These are phyloP conservation scores for Electrona antarctica DNA, from an alignment of 2,113 vertebrate genomes.

Conservation along the genomic window DNA sequence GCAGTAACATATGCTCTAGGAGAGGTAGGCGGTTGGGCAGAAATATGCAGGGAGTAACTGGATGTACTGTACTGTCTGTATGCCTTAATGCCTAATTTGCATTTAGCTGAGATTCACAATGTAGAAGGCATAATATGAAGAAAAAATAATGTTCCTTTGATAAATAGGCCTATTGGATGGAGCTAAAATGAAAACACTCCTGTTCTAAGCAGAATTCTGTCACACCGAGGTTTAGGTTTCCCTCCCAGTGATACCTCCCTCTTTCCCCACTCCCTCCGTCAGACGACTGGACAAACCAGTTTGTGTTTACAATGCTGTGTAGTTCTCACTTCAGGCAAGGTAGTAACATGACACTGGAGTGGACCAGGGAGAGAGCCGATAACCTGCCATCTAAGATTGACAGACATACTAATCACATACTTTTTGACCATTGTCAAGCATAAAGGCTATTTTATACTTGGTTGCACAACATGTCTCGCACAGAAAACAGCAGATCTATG, in stretches of 20 bases:
- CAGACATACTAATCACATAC: neutral
- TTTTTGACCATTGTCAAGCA: neutral
- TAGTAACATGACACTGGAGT: neutral
- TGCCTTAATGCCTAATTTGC: no score
- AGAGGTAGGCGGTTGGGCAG: slow-evolving; percentile 64
- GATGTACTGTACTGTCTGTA: neutral
- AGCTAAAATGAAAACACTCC: no score
- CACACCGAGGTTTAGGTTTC: slow-evolving; percentile 38
- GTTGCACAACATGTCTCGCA: neutral
- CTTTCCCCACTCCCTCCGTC: slow-evolving; percentile 1
- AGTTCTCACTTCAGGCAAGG: neutral
- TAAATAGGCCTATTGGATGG: no score
- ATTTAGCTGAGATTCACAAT: no score
- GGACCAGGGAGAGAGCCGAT: neutral
- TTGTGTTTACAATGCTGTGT: slow-evolving; percentile 5
- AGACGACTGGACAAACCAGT: slow-evolving; percentile 54
- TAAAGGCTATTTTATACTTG: neutral
- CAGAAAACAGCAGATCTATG: no score
- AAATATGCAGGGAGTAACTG: neutral
- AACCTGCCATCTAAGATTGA: slow-evolving; percentile 1
- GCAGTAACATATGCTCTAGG: slow-evolving; percentile 76
- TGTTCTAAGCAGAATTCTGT: no score
- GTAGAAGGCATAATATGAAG: no score
- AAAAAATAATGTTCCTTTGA: no score
- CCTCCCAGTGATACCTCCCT: neutral